These are phyloP conservation scores for Pipa parva DNA, from an alignment of 2,113 vertebrate species.

Conservation along the genomic window DNA sequence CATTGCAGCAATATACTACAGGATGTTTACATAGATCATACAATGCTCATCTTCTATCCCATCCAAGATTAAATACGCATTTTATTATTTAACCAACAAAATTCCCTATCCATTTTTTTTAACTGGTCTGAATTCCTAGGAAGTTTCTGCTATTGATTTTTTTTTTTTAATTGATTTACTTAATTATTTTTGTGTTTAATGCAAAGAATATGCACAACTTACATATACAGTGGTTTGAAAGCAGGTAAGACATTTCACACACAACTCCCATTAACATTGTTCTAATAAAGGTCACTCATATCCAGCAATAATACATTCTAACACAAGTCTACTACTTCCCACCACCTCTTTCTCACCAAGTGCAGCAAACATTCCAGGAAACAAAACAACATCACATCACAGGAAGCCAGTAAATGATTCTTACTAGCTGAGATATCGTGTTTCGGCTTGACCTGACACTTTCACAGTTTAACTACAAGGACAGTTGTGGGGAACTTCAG, in stretches of 20 bases:
- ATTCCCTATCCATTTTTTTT: no score
- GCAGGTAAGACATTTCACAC: background rate
- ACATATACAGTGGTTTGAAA: no score
- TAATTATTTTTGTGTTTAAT: no score
- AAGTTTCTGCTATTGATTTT: no score
- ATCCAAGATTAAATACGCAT: no score
- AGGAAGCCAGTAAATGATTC: background rate
- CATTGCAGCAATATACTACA: no score
- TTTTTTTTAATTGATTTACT: no score
- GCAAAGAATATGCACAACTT: no score
- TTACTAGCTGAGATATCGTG: background rate
- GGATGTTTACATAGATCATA: no score
- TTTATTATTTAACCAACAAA: no score
- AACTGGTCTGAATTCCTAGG: no score
- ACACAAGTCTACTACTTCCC: background rate
- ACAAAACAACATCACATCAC: background rate
- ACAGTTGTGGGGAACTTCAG: background rate
- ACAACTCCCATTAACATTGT: background rate
- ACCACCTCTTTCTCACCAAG: background rate
- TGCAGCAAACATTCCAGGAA: background rate
- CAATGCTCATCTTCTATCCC: no score
- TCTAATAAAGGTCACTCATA: background rate
- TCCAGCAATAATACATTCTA: background rate
- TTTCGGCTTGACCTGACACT: background rate
- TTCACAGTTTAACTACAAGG: background rate